Evolutionary conservation across 2,113 vertebrate genomes (phyloP).

Genomic region (Ictalurus punctatus): DNA sequence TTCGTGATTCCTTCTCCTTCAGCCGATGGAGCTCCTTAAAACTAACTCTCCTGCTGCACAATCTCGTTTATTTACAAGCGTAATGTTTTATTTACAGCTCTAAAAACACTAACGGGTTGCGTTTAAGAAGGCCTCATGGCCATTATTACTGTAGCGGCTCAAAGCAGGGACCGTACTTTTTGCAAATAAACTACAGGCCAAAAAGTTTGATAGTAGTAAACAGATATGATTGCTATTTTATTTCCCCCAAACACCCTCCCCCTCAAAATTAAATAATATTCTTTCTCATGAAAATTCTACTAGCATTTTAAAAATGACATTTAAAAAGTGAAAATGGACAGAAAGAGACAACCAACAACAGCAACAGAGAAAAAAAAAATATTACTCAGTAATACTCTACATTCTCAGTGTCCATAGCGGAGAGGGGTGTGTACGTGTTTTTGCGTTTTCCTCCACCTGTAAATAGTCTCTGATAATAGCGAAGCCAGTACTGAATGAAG

Average conservation of each 20-base stretch:
- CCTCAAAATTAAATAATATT: conserved; percentile 23
- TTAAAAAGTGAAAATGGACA: not conserved
- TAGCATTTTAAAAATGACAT: not conserved
- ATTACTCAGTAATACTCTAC: conserved; percentile 31
- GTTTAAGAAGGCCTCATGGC: not conserved
- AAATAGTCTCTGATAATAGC: conserved; percentile 46
- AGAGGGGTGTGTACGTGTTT: not conserved
- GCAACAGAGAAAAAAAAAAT: conserved; percentile 17
- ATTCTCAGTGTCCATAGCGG: conserved; percentile 39
- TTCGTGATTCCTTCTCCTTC: not conserved
- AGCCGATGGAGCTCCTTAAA: not conserved
- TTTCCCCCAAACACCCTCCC: no score
- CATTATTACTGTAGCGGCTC: conserved; percentile 23
- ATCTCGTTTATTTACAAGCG: conserved; percentile 63
- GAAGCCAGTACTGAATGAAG: conserved; percentile 71
- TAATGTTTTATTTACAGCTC: conserved; percentile 62
- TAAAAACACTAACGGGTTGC: conserved; percentile 40
- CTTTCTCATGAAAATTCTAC: conserved; percentile 12
- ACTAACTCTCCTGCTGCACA: conserved; percentile 45
- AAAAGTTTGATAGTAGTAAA: not conserved
- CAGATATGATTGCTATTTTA: not conserved
- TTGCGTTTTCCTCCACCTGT: conserved; percentile 27
- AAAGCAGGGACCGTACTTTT: not conserved
- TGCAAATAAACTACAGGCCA: not conserved
- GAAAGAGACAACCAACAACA: not conserved